phyloP scores from a whole-genome alignment of 2,888 invertebrate species.

The Lasioglossum malachurum region DNA sequence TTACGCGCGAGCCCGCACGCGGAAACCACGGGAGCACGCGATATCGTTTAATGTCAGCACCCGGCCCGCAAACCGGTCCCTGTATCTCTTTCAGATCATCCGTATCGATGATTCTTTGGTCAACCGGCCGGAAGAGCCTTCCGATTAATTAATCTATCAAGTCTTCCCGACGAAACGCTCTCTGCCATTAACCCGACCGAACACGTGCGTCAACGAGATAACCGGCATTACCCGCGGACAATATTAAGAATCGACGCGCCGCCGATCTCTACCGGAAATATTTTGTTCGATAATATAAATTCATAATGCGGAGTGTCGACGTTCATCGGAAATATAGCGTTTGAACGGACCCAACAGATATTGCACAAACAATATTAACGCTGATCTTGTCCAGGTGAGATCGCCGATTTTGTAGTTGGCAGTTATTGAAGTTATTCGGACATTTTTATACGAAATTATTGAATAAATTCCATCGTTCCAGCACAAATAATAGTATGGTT shows the following conservation, averaged over 20 bases:
- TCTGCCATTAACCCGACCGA: slow-evolving; percentile 12
- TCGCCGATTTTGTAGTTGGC: background rate
- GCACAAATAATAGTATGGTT: too few species aligned
- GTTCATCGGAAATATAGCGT: background rate
- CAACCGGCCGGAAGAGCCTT: slow-evolving; percentile 8
- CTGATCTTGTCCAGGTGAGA: background rate
- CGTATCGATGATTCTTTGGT: slow-evolving; percentile 54
- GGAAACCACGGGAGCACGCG: slow-evolving; percentile 47
- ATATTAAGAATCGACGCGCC: background rate
- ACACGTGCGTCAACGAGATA: slow-evolving; percentile 39
- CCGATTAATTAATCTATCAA: slow-evolving; percentile 53
- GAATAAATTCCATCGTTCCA: too few species aligned
- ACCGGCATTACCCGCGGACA: background rate
- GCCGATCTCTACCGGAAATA: background rate
- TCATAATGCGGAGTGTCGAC: background rate
- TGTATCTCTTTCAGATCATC: slow-evolving; percentile 57
- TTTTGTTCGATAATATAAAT: background rate
- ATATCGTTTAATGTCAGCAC: slow-evolving; percentile 67
- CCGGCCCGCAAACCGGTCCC: background rate
- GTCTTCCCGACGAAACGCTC: slow-evolving; percentile 28
- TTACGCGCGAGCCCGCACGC: slow-evolving; percentile 54
- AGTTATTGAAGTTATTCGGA: background rate
- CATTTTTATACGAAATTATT: background rate
- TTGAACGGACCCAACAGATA: background rate
- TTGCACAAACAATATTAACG: background rate